These are phyloP conservation scores for Callitettix versicolor DNA, from an alignment of 1,140 invertebrate genomes.

Conservation along the genomic window DNA sequence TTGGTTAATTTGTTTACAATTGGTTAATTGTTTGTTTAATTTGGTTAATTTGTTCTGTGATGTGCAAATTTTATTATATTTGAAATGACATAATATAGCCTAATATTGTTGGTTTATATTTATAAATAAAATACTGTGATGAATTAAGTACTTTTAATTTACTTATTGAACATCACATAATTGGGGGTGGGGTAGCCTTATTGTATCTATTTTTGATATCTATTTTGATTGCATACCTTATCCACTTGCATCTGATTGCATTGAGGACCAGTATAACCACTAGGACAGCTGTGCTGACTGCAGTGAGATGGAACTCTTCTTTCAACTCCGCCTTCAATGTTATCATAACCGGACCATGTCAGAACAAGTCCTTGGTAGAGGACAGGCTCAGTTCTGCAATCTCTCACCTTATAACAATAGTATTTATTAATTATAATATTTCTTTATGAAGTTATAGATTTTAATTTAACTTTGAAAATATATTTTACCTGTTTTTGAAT, in stretches of 20 bases:
- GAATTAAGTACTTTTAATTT: no score
- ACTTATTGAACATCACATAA: no score
- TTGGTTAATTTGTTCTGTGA: no score
- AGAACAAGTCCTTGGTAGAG: conserved; percentile 74
- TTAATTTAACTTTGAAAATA: conserved; percentile 8
- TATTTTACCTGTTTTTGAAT: conserved; percentile 77
- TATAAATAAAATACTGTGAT: no score
- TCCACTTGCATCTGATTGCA: conserved; percentile 77
- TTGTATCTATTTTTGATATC: no score
- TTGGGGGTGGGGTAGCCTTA: no score
- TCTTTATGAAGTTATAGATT: neutral
- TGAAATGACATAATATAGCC: no score
- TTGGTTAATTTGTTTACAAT: no score
- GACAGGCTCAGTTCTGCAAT: conserved; percentile 84
- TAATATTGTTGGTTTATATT: no score
- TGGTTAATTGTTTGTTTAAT: no score
- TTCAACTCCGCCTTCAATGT: conserved; percentile 79
- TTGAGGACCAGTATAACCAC: conserved; percentile 71
- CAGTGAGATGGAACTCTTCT: conserved; percentile 82
- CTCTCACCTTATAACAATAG: conserved; percentile 38
- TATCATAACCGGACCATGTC: conserved; percentile 89
- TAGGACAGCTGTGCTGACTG: conserved; percentile 74
- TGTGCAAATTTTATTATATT: no score
- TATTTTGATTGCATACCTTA: conserved; percentile 39
- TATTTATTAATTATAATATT: neutral